These are phyloP conservation scores for Homarus gammarus DNA, from an alignment of 2,888 invertebrate species.

Conservation along the genomic window DNA sequence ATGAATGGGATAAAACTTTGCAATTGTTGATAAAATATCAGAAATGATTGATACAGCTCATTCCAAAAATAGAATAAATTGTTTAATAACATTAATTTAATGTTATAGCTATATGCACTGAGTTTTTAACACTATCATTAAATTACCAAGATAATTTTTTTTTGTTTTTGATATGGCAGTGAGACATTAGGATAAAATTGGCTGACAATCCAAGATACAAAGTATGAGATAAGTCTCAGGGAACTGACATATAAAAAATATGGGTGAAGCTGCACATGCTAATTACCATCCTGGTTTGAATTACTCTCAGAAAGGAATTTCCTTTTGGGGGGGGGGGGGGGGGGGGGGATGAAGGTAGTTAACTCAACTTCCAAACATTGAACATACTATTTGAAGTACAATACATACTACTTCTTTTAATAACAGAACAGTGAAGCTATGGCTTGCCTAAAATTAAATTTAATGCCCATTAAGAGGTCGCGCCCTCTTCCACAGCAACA, in stretches of 20 bases:
- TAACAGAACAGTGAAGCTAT: not conserved
- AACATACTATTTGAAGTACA: slow-evolving; percentile 5
- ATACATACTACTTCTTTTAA: no score
- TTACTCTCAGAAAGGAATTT: no score
- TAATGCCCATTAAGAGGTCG: not conserved
- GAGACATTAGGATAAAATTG: not conserved
- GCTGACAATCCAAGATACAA: not conserved
- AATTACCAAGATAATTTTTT: not conserved
- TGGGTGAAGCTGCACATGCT: no score
- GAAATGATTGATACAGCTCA: not conserved
- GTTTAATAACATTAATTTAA: slow-evolving; percentile 13
- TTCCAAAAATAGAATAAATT: not conserved
- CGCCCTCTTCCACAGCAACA: not conserved
- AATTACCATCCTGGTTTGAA: no score
- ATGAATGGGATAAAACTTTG: not conserved
- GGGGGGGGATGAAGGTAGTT: no score
- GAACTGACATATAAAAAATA: not conserved
- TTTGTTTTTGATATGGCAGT: not conserved
- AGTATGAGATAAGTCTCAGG: not conserved
- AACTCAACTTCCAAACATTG: slow-evolving; percentile 8
- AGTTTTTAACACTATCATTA: not conserved
- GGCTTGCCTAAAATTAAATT: slow-evolving; percentile 5
- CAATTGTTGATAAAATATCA: not conserved
- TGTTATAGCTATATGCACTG: not conserved
- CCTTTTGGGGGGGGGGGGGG: no score